Evolutionary conservation across 2,113 vertebrate genomes (phyloP).

Genomic region (Menura novaehollandiae): DNA sequence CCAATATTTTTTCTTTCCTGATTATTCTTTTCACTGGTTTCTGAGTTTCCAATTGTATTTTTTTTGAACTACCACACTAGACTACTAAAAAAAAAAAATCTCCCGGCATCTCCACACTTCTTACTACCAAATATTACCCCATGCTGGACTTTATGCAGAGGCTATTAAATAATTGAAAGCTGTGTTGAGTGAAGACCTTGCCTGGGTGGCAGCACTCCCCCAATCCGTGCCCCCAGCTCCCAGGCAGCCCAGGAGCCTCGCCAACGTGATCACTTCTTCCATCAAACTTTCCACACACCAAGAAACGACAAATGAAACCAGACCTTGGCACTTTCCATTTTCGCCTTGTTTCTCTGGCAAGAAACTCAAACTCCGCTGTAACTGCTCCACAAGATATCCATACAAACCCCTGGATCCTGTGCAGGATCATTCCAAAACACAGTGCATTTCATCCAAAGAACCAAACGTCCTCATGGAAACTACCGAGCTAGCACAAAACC

Average conservation of each 20-base stretch:
- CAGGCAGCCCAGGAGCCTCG: neutral
- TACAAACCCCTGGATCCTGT: neutral
- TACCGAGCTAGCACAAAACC: neutral
- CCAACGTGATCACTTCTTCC: neutral
- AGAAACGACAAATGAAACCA: constrained; percentile 36
- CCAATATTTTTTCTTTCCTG: neutral
- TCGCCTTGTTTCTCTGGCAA: constrained; percentile 40
- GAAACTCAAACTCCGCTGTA: neutral
- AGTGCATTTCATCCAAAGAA: neutral
- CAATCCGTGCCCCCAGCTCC: neutral
- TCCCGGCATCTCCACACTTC: neutral
- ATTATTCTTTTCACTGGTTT: neutral
- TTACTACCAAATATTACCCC: neutral
- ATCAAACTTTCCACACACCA: neutral
- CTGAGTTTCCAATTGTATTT: neutral
- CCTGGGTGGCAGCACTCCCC: neutral
- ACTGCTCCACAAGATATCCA: neutral
- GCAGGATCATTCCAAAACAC: neutral
- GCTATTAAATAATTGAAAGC: neutral
- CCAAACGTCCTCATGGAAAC: neutral
- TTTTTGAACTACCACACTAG: neutral
- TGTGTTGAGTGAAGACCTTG: neutral
- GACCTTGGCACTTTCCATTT: neutral
- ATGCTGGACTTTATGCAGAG: neutral
- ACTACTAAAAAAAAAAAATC: neutral